A percentile compares a stretch with the other conserved stretches of the same genome.
phyloP scores from a whole-genome alignment of 2,888 invertebrate species.

The Homarus gammarus region DNA sequence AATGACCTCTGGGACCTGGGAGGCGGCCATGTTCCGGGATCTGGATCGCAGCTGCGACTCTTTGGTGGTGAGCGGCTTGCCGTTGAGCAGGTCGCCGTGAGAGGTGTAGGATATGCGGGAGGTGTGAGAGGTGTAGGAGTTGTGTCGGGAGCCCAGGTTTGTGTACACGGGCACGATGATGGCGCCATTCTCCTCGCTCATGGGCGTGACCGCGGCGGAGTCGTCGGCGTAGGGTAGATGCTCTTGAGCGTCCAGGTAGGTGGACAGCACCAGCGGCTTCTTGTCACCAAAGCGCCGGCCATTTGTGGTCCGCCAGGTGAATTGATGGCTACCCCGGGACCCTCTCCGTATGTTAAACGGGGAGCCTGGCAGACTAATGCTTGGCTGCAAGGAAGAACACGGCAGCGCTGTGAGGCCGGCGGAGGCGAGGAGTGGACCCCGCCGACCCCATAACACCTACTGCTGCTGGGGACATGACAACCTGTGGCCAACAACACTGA shows the following conservation, averaged over 20 bases:
- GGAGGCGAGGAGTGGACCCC: conserved; percentile 2
- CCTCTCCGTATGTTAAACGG: conserved; percentile 95
- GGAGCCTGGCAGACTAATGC: conserved; percentile 97
- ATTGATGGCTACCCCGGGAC: conserved; percentile 94
- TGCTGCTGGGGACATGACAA: conserved; percentile 27
- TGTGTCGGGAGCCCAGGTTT: conserved; percentile 87
- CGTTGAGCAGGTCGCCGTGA: conserved; percentile 92
- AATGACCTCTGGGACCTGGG: conserved; percentile 72
- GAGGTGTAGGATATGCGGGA: conserved; percentile 96
- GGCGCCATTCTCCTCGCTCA: conserved; percentile 97
- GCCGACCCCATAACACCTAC: conserved; percentile 25
- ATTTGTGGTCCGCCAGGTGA: conserved; percentile 84
- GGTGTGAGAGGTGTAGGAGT: conserved; percentile 96
- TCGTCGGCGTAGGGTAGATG: conserved; percentile 98
- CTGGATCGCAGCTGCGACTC: conserved; percentile 87
- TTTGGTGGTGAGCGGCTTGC: conserved; percentile 86
- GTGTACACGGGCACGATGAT: conserved; percentile 84
- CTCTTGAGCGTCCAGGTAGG: conserved; percentile 89
- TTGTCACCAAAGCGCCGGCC: conserved; percentile 88
- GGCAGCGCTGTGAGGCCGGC: conserved; percentile 41
- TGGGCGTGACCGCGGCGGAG: conserved; percentile 97
- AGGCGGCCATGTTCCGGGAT: conserved; percentile 66
- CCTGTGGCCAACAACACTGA: conserved; percentile 26
- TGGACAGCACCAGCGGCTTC: conserved; percentile 95
- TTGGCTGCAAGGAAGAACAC: conserved; percentile 85